A percentile compares a stretch with the other conserved stretches of the same genome.
These are phyloP conservation scores for Erpornis zantholeuca DNA, from an alignment of 2,113 vertebrate species.

Conservation along the genomic window DNA sequence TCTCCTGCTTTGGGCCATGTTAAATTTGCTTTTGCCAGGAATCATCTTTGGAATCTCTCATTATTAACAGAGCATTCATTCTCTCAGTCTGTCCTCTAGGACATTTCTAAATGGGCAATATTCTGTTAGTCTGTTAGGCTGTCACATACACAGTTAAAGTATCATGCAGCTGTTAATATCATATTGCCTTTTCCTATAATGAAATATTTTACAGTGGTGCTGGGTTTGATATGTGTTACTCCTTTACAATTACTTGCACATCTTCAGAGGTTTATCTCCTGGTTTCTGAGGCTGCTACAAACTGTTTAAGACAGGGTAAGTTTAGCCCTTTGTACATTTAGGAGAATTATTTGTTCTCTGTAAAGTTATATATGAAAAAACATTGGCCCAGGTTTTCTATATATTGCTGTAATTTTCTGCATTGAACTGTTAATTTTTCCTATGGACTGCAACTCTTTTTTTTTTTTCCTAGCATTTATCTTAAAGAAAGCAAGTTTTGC, in stretches of 20 bases:
- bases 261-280: not conserved
- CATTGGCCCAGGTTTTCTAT: not conserved
- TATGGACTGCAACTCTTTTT: not conserved
- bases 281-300: not conserved
- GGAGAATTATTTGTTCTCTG: not conserved
- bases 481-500: not conserved
- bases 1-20: not conserved
- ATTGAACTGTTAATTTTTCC: not conserved
- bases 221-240: not conserved
- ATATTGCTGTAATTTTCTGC: not conserved
- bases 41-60: conserved; percentile 8
- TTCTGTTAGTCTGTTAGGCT: not conserved
- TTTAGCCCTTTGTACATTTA: not conserved
- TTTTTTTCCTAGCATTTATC: not conserved
- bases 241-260: not conserved
- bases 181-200: not conserved
- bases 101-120: conserved; percentile 2
- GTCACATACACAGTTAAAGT: not conserved
- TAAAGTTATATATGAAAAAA: not conserved
- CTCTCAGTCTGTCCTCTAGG: not conserved
- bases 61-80: conserved; percentile 14
- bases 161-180: not conserved
- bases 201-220: not conserved
- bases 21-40: not conserved
- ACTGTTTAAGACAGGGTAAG: not conserved